phyloP scores from a whole-genome alignment of 1,140 invertebrate species.

The Orchestia grillus region DNA sequence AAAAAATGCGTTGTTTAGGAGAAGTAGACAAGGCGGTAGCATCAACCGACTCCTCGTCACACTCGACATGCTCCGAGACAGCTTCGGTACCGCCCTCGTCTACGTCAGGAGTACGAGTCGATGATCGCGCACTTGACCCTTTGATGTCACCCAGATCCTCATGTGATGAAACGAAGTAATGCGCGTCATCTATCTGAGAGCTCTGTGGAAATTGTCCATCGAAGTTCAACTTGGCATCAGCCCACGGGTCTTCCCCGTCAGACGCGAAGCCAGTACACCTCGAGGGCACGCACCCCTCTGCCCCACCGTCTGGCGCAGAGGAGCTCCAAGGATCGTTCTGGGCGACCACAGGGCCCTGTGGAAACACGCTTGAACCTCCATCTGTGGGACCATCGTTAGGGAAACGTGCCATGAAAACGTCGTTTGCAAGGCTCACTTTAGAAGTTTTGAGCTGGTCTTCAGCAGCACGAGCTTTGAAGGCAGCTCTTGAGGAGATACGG shows the following conservation, averaged over 20 bases:
- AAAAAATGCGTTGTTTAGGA: neutral
- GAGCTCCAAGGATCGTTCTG: slow-evolving; percentile 27
- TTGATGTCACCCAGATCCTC: neutral
- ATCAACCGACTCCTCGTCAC: neutral
- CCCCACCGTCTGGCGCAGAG: neutral
- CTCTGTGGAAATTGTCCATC: neutral
- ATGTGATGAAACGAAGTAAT: neutral
- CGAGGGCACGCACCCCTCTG: no score
- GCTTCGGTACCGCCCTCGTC: neutral
- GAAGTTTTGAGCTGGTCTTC: neutral
- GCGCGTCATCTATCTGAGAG: neutral
- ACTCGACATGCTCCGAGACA: neutral
- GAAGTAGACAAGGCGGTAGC: neutral
- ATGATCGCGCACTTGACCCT: neutral
- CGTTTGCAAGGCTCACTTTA: neutral
- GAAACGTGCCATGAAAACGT: neutral
- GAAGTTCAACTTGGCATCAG: neutral
- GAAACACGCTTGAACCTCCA: neutral
- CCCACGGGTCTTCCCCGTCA: neutral
- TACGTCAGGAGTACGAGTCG: no score
- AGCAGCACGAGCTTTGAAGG: neutral
- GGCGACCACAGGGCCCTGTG: neutral
- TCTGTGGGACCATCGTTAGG: neutral
- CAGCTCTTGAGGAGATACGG: neutral
- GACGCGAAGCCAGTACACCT: neutral